Evolutionary conservation across 2,888 invertebrate species (phyloP).

Genomic region (Drosophila merina): DNA sequence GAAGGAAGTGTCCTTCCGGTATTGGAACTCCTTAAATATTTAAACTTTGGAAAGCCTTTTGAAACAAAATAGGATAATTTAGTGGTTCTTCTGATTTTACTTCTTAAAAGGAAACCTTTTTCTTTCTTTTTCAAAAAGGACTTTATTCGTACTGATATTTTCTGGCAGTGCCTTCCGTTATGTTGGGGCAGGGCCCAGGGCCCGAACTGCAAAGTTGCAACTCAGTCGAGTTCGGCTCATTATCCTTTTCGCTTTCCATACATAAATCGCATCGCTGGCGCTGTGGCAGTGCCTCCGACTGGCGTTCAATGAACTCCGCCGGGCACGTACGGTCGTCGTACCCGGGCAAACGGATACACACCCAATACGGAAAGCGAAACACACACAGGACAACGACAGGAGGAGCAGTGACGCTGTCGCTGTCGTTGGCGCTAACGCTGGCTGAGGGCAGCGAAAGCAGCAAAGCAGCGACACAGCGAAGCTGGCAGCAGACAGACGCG

Average conservation of each 20-base stretch:
- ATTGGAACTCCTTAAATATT: background rate
- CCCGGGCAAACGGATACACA: constrained; percentile 77
- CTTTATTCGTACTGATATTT: background rate
- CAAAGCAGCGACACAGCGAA: constrained; percentile 10
- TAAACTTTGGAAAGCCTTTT: background rate
- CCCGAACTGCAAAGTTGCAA: constrained; percentile 20
- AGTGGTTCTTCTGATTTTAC: background rate
- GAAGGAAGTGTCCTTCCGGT: background rate
- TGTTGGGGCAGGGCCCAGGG: constrained; percentile 72
- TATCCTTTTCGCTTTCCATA: constrained; percentile 83
- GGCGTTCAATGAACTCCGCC: constrained; percentile 73
- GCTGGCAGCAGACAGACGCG: constrained; percentile 47
- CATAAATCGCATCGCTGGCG: constrained; percentile 74
- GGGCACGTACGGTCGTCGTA: constrained; percentile 80
- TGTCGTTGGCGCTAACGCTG: constrained; percentile 7
- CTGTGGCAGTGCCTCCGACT: constrained; percentile 29
- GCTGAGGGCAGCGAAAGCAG: constrained; percentile 20
- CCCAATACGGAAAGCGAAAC: constrained; percentile 83
- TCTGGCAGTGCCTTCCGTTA: constrained; percentile 25
- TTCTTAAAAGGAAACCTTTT: background rate
- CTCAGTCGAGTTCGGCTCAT: constrained; percentile 60
- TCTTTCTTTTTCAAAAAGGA: too few relatives aligned
- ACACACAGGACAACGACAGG: constrained; percentile 70
- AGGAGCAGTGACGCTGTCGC: constrained; percentile 48
- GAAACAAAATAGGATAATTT: background rate